A percentile compares a stretch with the other conserved stretches of the same genome.
Evolutionary conservation across 2,797 vertebrate genomes (phyloP).

Genomic region (Rhinophrynus dorsalis): DNA sequence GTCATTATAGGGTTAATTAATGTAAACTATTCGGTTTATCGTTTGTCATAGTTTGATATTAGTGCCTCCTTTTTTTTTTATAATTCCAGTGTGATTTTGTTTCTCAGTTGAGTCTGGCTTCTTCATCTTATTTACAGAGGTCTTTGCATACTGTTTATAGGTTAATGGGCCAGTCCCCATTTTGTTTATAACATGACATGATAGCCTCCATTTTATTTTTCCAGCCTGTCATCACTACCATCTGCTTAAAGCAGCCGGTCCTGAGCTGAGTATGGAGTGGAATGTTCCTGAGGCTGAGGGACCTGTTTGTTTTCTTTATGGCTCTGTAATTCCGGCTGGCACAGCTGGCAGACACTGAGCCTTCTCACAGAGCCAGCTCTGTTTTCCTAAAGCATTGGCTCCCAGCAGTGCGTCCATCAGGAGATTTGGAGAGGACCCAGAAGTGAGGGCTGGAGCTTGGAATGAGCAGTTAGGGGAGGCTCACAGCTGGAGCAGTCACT

Average conservation of each 20-base stretch:
- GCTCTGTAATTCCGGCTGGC: constrained; percentile 45
- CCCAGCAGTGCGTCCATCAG: constrained; percentile 31
- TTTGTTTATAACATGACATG: constrained; percentile 6
- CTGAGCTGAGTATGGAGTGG: constrained; percentile 12
- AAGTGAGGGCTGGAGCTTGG: constrained; percentile 27
- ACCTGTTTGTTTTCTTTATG: constrained; percentile 49
- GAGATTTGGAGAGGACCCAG: constrained; percentile 32
- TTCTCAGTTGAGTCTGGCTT: too few relatives aligned
- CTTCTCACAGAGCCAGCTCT: constrained; percentile 47
- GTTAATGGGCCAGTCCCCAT: background rate
- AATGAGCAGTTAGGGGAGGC: constrained; percentile 20
- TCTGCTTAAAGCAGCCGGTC: constrained; percentile 43
- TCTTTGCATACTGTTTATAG: background rate
- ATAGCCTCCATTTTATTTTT: constrained; percentile 28
- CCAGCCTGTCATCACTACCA: constrained; percentile 15
- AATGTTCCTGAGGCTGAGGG: constrained; percentile 39
- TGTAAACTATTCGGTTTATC: too few relatives aligned
- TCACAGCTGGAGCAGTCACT: constrained; percentile 32
- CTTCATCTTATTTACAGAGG: too few relatives aligned
- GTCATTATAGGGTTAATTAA: too few relatives aligned
- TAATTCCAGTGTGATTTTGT: too few relatives aligned
- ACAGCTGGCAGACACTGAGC: constrained; percentile 48
- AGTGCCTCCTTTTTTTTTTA: too few relatives aligned
- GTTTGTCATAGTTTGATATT: too few relatives aligned
- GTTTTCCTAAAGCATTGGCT: constrained; percentile 40